Evolutionary conservation across 2,797 vertebrate genomes (phyloP).

Genomic region (Hipposideros larvatus): DNA sequence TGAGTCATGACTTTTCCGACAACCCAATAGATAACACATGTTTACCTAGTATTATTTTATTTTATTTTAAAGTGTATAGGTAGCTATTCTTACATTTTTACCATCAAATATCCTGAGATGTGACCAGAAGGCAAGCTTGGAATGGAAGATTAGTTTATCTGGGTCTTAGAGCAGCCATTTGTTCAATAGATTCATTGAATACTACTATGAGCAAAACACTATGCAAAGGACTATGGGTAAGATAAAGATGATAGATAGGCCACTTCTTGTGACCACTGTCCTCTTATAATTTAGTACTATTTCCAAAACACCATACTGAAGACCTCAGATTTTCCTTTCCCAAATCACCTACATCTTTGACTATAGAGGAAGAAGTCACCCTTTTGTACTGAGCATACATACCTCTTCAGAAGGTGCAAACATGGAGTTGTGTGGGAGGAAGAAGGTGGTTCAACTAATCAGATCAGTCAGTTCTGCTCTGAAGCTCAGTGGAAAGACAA

Average conservation of each 20-base stretch:
- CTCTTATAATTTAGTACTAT: neutral
- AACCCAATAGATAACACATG: neutral
- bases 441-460: neutral
- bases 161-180: neutral
- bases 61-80: neutral
- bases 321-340: neutral
- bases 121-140: neutral
- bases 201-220: neutral
- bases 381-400: neutral
- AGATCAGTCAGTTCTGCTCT: neutral
- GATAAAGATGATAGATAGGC: neutral
- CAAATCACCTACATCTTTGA: neutral
- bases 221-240: neutral
- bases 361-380: neutral
- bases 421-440: neutral
- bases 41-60: neutral
- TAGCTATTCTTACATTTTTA: neutral
- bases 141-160: neutral
- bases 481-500: neutral
- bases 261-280: neutral
- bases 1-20: too few species aligned
- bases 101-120: neutral
- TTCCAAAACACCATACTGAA: neutral
- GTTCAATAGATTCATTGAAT: neutral
- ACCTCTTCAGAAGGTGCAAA: neutral